Base-by-base conservation (phyloP, 2,113 vertebrate species). In the Eira barbara region DNA sequence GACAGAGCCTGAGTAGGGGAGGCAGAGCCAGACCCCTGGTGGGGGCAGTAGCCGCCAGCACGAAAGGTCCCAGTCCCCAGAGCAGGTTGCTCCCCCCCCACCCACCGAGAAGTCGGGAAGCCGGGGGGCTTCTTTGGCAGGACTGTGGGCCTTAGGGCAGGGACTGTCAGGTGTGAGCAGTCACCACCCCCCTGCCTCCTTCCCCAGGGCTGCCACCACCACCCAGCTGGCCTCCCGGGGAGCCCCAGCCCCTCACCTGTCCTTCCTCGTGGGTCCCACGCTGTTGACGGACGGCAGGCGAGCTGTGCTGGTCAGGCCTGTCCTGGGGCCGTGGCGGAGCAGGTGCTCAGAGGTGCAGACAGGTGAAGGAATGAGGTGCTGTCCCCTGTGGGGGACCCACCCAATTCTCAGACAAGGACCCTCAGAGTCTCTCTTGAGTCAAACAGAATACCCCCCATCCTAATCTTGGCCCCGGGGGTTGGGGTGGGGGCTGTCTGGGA, bases 51-150 rank as follows among this genome's bases (percentile, higher is more conserved):
- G 63, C 63, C 6, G 6, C 14, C 31, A 3, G 29, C 63, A 34
- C 14, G 29, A 3, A 17, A 6, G 55, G 34, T 0, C 10, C 52
- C 0, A 0, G 18, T 63, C 47, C 27, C 6, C 6, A 2, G 69
- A 6, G 47, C 42, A 55, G 17, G 59, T 7, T 23, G 34, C 2
- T 2, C 12, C 20, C 21, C 25, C 10, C 9, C 29, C 17, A 1
- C 7, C 5, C 36, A 63, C 61, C 1, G 0, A 17, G 69, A 12
- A 74, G 42, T 39, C 45, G 27, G 81, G 73, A 3, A 47, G 59
- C 73, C 8, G 4, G 23, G 21, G 11, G 4, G 15, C 67, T 34
- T 14, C 7, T n/a, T 55, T 21, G 57, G 36, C n/a, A 2, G 2
- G 55, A 42, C 42, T 13, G 5, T 2, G 8, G 4, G 1, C 2